These are phyloP conservation scores for Pygmarrhopalites habei DNA, from an alignment of 1,140 invertebrate species.

Conservation along the genomic window DNA sequence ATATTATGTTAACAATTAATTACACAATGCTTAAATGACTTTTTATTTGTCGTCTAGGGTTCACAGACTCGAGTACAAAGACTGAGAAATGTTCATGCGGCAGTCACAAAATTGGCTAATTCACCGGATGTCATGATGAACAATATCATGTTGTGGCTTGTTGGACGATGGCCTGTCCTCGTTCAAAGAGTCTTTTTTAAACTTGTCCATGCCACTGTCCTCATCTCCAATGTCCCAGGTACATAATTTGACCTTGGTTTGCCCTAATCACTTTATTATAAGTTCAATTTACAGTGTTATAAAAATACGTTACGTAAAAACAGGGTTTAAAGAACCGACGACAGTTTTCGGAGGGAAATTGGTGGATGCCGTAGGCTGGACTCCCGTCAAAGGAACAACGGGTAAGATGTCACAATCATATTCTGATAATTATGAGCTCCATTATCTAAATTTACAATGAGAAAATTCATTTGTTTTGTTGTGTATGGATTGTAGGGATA, in stretches of 20 bases:
- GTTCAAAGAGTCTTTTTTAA: slow-evolving; percentile 7
- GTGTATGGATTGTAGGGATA: slow-evolving; percentile 16
- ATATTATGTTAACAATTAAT: too few relatives aligned
- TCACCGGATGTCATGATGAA: slow-evolving; percentile 4
- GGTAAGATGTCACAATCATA: slow-evolving; percentile 10
- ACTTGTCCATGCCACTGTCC: slow-evolving; percentile 22
- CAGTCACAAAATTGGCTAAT: neutral
- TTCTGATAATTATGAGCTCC: neutral
- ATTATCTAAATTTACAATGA: neutral
- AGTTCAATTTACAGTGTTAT: too few relatives aligned
- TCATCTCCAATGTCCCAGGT: slow-evolving; percentile 33
- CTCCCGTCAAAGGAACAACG: slow-evolving; percentile 26
- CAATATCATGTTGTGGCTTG: slow-evolving; percentile 3
- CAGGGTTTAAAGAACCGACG: slow-evolving; percentile 2
- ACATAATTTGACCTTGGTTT: too few relatives aligned
- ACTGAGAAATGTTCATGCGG: slow-evolving; percentile 14
- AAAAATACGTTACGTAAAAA: too few relatives aligned
- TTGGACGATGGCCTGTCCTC: slow-evolving; percentile 14
- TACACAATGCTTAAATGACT: too few relatives aligned
- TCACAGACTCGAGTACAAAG: slow-evolving; percentile 3
- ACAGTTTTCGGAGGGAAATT: slow-evolving; percentile 17
- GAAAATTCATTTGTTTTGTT: neutral
- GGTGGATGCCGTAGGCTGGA: slow-evolving; percentile 28
- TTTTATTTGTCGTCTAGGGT: too few relatives aligned
- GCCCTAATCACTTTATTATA: too few relatives aligned